Evolutionary conservation across 2,888 invertebrate species (phyloP).

Genomic region (Netelia virgata): DNA sequence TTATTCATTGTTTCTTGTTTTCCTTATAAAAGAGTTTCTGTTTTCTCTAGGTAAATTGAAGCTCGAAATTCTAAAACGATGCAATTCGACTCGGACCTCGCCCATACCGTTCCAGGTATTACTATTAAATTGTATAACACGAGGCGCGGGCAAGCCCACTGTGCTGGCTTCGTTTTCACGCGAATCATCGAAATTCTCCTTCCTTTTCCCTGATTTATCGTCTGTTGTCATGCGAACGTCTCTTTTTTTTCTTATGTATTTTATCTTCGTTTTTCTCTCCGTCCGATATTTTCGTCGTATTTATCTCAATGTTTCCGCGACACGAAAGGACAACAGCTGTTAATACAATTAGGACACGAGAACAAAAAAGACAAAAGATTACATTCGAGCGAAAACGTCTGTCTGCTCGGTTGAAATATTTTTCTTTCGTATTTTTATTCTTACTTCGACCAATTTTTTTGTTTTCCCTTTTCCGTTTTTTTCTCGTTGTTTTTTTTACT

Average conservation of each 20-base stretch:
- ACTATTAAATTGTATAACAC: constrained; percentile 34
- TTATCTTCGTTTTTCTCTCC: not conserved
- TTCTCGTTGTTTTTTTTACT: too few species aligned
- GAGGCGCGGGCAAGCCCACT: constrained; percentile 23
- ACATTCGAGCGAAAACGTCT: not conserved
- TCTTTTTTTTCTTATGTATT: constrained; percentile 1
- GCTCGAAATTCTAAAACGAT: constrained; percentile 10
- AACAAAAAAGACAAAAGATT: not conserved
- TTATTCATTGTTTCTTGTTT: not conserved
- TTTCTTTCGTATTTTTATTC: too few species aligned
- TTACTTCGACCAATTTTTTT: too few species aligned
- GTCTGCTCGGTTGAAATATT: too few species aligned
- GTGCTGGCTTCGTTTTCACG: constrained; percentile 33
- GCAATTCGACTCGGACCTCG: constrained; percentile 7
- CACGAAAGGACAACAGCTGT: constrained; percentile 20
- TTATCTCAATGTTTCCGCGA: constrained; percentile 15
- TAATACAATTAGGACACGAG: constrained; percentile 18
- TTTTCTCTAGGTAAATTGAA: constrained; percentile 16
- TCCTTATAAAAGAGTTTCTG: not conserved
- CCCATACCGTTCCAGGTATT: constrained; percentile 24
- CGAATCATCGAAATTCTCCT: constrained; percentile 42
- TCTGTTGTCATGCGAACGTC: constrained; percentile 35
- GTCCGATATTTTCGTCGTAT: not conserved
- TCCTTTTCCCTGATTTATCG: constrained; percentile 43
- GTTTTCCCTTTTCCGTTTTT: too few species aligned